Conservation (phyloP, 2,888 invertebrate species). For the Rambutsinella grinnellia region DNA sequence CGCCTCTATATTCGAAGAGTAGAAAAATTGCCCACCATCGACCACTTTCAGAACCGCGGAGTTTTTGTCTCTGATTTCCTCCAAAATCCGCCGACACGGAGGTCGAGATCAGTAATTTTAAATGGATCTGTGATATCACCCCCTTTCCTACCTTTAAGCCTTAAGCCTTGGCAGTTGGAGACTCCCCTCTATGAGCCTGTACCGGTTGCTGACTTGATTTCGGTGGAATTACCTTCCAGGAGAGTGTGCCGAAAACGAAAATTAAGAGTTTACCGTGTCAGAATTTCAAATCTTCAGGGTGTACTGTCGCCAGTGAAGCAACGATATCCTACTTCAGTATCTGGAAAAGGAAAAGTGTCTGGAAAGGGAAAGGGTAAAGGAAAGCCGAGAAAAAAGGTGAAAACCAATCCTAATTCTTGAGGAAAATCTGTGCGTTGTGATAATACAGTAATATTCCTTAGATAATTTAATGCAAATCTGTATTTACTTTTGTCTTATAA, state of each 20-base stretch:
- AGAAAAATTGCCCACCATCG: conserved; percentile 32
- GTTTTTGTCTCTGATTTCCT: too few relatives aligned
- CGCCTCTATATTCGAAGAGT: conserved; percentile 36
- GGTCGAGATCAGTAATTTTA: conserved; percentile 3
- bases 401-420: too few relatives aligned
- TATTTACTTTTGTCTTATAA: too few relatives aligned
- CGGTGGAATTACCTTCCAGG: not conserved
- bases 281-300: conserved; percentile 16
- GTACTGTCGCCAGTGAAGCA: too few relatives aligned
- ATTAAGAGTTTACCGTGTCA: conserved; percentile 9
- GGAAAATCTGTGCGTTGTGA: too few relatives aligned
- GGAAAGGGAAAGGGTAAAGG: too few relatives aligned
- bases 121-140: conserved; percentile 37
- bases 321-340: too few relatives aligned
- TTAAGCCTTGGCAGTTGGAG: conserved; percentile 11
- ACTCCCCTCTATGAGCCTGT: not conserved
- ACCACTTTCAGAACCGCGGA: conserved; percentile 35
- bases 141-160: conserved; percentile 19
- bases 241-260: not conserved
- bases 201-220: conserved; percentile 27
- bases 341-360: too few relatives aligned
- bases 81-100: too few relatives aligned
- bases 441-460: too few relatives aligned
- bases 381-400: too few relatives aligned
- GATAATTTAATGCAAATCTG: too few relatives aligned